A percentile compares a stretch with the other conserved stretches of the same genome.
These are phyloP conservation scores for Dinoponera quadriceps DNA, from an alignment of 1,140 invertebrate genomes.

Conservation along the genomic window DNA sequence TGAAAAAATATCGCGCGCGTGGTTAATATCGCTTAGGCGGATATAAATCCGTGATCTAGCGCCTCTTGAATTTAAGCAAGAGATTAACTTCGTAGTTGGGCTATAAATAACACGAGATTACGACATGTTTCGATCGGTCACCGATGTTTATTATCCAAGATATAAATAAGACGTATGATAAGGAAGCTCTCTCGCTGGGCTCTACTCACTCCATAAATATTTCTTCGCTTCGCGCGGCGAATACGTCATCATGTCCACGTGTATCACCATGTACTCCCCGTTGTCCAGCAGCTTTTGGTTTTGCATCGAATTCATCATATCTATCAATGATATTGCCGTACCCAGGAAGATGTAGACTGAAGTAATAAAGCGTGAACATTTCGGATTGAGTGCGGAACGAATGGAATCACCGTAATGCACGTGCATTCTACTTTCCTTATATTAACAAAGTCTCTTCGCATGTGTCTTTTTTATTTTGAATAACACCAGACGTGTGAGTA, in stretches of 20 bases:
- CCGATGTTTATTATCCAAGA: neutral
- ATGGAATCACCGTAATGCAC: conserved; percentile 3
- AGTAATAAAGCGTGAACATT: conserved; percentile 15
- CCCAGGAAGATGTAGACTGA: conserved; percentile 97
- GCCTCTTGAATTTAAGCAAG: neutral
- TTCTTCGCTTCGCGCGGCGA: conserved; percentile 90
- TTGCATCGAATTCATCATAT: conserved; percentile 96
- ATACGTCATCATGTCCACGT: conserved; percentile 96
- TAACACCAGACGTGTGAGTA: no score
- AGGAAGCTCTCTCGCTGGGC: neutral
- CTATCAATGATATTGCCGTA: conserved; percentile 91
- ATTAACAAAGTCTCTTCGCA: neutral
- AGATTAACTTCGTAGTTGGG: neutral
- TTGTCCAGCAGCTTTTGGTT: conserved; percentile 93
- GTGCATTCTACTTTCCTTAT: neutral
- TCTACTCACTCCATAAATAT: conserved; percentile 95
- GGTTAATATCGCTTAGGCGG: neutral
- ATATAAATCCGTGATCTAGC: neutral
- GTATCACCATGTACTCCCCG: conserved; percentile 98
- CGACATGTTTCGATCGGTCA: conserved; percentile 24
- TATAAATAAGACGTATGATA: conserved; percentile 15
- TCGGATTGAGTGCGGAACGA: neutral
- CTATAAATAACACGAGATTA: conserved; percentile 3
- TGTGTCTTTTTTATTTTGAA: no score
- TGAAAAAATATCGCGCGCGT: neutral